phyloP scores from a whole-genome alignment of 2,797 vertebrate genomes.

The Bradypus variegatus region DNA sequence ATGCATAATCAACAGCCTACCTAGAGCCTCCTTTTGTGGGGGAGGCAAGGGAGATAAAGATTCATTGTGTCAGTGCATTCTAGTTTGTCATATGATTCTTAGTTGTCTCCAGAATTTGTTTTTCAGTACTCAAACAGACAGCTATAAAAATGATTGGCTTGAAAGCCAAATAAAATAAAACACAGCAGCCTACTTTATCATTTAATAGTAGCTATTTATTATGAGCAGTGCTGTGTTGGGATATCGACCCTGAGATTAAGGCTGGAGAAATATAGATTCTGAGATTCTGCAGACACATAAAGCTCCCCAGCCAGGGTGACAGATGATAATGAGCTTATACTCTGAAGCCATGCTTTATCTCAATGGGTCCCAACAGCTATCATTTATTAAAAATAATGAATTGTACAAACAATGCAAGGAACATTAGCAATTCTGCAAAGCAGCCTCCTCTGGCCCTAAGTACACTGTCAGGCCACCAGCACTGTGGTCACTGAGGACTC shows the following conservation, averaged over 20 bases:
- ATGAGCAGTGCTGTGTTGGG: conserved; percentile 38
- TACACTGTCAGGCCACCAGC: neutral
- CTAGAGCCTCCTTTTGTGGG: neutral
- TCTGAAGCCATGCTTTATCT: conserved; percentile 58
- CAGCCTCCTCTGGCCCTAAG: neutral
- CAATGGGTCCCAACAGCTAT: conserved; percentile 45
- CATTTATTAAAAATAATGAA: conserved; percentile 56
- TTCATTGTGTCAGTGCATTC: conserved; percentile 41
- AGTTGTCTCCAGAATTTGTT: conserved; percentile 46
- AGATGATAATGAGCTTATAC: conserved; percentile 57
- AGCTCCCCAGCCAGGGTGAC: conserved; percentile 50
- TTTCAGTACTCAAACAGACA: conserved; percentile 44
- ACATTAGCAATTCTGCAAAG: conserved; percentile 2
- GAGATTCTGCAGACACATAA: conserved; percentile 50
- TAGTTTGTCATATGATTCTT: conserved; percentile 52
- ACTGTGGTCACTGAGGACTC: neutral
- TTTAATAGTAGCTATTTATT: conserved; percentile 58
- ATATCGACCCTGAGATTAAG: conserved; percentile 62
- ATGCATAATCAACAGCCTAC: neutral
- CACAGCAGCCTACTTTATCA: conserved; percentile 57
- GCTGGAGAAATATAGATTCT: conserved; percentile 60
- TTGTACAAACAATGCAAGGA: conserved; percentile 48
- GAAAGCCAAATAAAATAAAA: conserved; percentile 60
- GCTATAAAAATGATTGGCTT: conserved; percentile 58
- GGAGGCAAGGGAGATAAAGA: conserved; percentile 17